Evolutionary conservation across 2,113 vertebrate species (phyloP).

Genomic region (Megaceryle torquata): DNA sequence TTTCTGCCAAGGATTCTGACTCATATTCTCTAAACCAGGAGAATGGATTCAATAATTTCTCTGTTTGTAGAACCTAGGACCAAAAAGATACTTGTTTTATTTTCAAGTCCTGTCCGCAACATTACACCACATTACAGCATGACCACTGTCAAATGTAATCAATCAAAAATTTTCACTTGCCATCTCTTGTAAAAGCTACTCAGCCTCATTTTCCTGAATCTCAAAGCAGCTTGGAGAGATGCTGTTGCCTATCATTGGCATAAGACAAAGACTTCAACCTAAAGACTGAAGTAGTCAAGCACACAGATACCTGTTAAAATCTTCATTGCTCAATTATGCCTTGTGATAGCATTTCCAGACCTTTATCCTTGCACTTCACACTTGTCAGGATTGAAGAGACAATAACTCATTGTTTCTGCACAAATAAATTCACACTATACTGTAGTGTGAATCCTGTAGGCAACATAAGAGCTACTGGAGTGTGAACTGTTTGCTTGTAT

Average conservation of each 20-base stretch:
- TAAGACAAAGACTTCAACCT: background rate
- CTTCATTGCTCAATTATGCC: background rate
- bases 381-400: background rate
- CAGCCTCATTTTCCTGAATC: background rate
- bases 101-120: background rate
- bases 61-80: background rate
- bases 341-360: background rate
- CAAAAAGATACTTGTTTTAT: background rate
- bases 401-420: background rate
- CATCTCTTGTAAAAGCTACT: background rate
- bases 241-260: background rate
- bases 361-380: background rate
- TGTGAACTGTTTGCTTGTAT: background rate
- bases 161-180: background rate
- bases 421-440: background rate
- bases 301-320: background rate
- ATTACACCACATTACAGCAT: background rate
- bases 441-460: background rate
- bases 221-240: background rate
- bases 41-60: background rate
- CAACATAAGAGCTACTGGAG: background rate
- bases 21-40: background rate
- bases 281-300: background rate
- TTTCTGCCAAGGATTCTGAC: background rate
- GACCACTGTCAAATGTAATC: background rate